Base-by-base conservation (phyloP, 2,113 vertebrate genomes). In the Centropus bengalensis region DNA sequence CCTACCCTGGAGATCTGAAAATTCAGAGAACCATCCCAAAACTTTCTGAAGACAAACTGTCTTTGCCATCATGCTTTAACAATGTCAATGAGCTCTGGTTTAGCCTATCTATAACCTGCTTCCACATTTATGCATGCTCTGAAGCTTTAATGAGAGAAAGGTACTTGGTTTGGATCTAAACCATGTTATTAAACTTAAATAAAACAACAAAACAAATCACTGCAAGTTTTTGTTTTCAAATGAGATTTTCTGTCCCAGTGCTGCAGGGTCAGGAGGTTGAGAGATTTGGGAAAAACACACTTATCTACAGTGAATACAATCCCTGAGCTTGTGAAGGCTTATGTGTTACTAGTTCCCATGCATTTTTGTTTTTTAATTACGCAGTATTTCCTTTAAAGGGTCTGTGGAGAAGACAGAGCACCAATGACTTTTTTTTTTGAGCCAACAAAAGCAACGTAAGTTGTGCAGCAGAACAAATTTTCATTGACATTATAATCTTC, bases 221-320 rank as follows among this genome's bases (percentile, higher is more conserved):
- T 3, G 5, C 11, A 45, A 75, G 20, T 9, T 54, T 85, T 77
- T 89, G 49, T 91, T 87, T 85, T 67, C 66, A 84, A 76, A 92
- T 33, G 71, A 82, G 82, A 74, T 79, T 86, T 92, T 93, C 80
- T 76, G 70, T 54, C 32, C 36, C 21, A 58, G 24, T 73, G 74
- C 69, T 51, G 63, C 84, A 79, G 54, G 91, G 27, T 80, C 36
- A 60, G 77, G 56, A 89, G 49, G 27, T 33, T 58, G 55, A 75
- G 44, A 81, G 28, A 69, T 73, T 44, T 74, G 75, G 47, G 81
- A 69, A 94, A 84, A 96, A 85, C 89, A 94, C 54, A 20, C 75
- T 91, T 89, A 92, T 89, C 92, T 89, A 58, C 74, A 95, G 73
- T 56, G 66, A 87, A 76, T 63, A 76, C 81, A 89, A 82, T n/a